Percentiles rank a stretch among this genome's conserved stretches.
Evolutionary conservation across 2,113 vertebrate genomes (phyloP).

Genomic region (Chaetura pelagica): DNA sequence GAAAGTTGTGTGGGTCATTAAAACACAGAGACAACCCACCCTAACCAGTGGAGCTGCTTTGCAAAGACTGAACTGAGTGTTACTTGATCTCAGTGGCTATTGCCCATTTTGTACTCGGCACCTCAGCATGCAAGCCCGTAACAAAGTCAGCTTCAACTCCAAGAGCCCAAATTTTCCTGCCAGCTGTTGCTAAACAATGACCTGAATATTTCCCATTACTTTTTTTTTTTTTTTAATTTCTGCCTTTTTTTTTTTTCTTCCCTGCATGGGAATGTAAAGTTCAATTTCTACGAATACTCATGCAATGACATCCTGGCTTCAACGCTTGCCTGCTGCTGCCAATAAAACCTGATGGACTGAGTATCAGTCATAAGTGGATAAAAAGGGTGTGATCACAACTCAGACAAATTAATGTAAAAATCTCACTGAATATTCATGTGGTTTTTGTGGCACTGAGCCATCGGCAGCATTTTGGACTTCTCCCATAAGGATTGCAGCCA

Average conservation of each 20-base stretch:
- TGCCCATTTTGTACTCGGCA: background rate
- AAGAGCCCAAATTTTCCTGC: background rate
- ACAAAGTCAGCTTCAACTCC: background rate
- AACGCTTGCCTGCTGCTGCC: background rate
- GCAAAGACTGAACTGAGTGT: background rate
- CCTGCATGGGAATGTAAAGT: background rate
- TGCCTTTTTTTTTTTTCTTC: background rate
- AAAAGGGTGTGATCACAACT: background rate
- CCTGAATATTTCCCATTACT: background rate
- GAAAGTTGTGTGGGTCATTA: background rate
- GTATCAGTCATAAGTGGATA: background rate
- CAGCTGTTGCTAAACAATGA: background rate
- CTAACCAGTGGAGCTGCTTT: background rate
- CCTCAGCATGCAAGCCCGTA: background rate
- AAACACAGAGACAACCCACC: background rate
- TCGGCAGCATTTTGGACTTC: background rate
- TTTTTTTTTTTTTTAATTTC: background rate
- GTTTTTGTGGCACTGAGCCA: conserved; percentile 4
- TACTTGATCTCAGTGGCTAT: background rate
- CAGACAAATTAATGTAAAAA: background rate
- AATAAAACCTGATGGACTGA: background rate
- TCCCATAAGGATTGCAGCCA: background rate
- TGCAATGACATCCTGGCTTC: background rate
- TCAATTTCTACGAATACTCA: background rate
- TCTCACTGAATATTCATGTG: background rate